phyloP scores from a whole-genome alignment of 2,113 vertebrate species.

The Neoarius graeffei region DNA sequence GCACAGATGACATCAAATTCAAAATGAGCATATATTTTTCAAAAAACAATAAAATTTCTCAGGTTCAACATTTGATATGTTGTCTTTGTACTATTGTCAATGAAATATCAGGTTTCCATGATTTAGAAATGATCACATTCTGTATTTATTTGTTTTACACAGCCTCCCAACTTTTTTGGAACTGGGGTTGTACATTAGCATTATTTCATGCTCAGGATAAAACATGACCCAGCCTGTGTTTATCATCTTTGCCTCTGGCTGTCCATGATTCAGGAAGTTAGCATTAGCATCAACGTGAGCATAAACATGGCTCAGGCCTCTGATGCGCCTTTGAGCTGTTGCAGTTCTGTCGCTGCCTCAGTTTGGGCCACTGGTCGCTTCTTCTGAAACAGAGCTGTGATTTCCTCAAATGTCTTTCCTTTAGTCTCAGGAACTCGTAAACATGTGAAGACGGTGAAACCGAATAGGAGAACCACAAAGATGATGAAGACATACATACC shows the following conservation, averaged over 20 bases:
- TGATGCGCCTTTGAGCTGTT: slow-evolving; percentile 73
- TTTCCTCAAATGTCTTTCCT: slow-evolving; percentile 91
- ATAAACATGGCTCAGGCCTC: slow-evolving; percentile 67
- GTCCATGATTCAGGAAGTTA: background rate
- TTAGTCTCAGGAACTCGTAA: slow-evolving; percentile 93
- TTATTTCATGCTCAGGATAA: background rate
- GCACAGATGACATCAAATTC: too few species aligned
- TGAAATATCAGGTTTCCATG: too few species aligned
- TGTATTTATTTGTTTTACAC: too few species aligned
- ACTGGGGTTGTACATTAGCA: background rate
- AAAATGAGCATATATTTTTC: too few species aligned
- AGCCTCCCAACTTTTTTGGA: too few species aligned
- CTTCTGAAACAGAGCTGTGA: slow-evolving; percentile 81
- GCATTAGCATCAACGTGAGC: background rate
- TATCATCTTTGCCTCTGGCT: background rate
- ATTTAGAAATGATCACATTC: too few species aligned
- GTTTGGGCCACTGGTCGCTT: slow-evolving; percentile 53
- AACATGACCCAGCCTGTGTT: background rate
- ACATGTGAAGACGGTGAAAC: slow-evolving; percentile 81
- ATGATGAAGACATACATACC: slow-evolving; percentile 83
- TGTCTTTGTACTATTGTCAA: too few species aligned
- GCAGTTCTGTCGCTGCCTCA: slow-evolving; percentile 75
- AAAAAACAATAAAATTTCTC: too few species aligned
- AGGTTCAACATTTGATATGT: too few species aligned
- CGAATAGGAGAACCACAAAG: slow-evolving; percentile 81